Evolutionary conservation across 2,888 invertebrate species (phyloP).

Genomic region (Hydroisotoma schaefferi): DNA sequence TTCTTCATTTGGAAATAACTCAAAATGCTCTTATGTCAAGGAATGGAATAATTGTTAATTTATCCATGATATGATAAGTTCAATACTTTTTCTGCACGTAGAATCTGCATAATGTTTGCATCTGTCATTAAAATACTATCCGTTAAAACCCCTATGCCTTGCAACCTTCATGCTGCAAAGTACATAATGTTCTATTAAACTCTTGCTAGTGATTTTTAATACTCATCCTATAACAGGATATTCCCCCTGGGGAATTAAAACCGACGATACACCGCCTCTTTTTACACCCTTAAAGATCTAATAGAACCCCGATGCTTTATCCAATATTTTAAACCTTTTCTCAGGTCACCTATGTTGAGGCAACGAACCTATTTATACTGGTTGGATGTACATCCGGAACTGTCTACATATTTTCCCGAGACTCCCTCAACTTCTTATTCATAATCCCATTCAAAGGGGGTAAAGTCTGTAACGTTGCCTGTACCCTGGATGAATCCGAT

Average conservation of each 20-base stretch:
- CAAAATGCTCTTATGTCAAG: too few species aligned
- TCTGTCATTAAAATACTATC: too few species aligned
- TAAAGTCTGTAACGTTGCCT: constrained; percentile 43
- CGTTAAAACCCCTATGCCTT: too few species aligned
- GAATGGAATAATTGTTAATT: too few species aligned
- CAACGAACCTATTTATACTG: constrained; percentile 41
- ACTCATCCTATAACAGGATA: not conserved
- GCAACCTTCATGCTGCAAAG: too few species aligned
- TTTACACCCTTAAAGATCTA: too few species aligned
- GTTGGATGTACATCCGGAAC: constrained; percentile 46
- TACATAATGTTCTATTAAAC: not conserved
- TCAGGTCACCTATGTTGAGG: constrained; percentile 45
- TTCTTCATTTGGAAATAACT: too few species aligned
- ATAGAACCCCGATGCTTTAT: too few species aligned
- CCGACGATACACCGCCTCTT: too few species aligned
- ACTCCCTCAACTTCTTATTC: constrained; percentile 39
- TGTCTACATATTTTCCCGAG: constrained; percentile 44
- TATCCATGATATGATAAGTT: too few species aligned
- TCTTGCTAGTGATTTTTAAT: not conserved
- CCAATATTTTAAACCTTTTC: not conserved
- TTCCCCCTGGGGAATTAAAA: not conserved
- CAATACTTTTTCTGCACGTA: too few species aligned
- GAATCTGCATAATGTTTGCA: too few species aligned
- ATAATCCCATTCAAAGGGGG: constrained; percentile 47
- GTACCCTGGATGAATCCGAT: constrained; percentile 43